Percentiles rank a stretch among this genome's conserved stretches.
Conservation (phyloP, 2,888 invertebrate species). For the Mellilla xanthometata region DNA sequence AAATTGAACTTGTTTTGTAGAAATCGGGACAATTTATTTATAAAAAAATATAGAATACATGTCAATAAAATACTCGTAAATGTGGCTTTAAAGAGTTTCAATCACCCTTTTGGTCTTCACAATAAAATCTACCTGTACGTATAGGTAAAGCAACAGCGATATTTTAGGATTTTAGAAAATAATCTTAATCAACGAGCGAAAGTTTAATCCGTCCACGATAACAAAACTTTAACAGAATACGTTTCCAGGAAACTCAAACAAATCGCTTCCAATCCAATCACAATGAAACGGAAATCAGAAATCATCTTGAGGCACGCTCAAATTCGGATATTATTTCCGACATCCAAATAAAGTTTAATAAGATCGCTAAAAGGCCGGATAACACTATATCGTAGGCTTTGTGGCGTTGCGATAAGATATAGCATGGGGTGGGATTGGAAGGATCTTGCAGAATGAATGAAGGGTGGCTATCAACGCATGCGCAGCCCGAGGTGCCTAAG, state of each 20-base stretch:
- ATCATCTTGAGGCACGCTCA: constrained; percentile 27
- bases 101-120: no score
- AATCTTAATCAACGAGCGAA: constrained; percentile 6
- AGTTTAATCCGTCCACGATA: constrained; percentile 21
- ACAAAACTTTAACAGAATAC: constrained; percentile 20
- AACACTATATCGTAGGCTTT: not conserved
- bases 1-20: no score
- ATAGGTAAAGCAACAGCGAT: no score
- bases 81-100: no score
- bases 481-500: constrained; percentile 28
- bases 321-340: constrained; percentile 32
- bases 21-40: no score
- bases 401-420: not conserved
- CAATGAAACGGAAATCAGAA: constrained; percentile 35
- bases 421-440: not conserved
- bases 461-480: constrained; percentile 40
- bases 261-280: constrained; percentile 26
- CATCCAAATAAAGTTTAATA: constrained; percentile 25
- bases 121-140: no score
- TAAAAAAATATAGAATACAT: no score
- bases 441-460: constrained; percentile 22
- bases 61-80: no score
- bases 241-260: constrained; percentile 29
- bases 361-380: constrained; percentile 6
- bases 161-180: no score